A percentile compares a stretch with the other conserved stretches of the same genome.
phyloP scores from a whole-genome alignment of 2,888 invertebrate genomes.

The Thyatira batis region DNA sequence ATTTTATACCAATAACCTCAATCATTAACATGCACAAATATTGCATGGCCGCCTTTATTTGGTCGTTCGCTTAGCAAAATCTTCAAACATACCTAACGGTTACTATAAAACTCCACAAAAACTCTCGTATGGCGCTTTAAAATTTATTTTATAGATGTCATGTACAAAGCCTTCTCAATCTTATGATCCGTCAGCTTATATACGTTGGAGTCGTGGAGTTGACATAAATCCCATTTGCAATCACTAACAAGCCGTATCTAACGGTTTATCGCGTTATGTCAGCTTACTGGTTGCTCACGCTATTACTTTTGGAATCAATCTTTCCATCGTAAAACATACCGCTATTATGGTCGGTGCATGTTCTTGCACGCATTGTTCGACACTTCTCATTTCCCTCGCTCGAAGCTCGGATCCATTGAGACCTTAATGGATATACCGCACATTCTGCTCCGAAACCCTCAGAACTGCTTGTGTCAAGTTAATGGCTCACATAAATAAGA shows the following conservation, averaged over 20 bases:
- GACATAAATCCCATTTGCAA: constrained; percentile 30
- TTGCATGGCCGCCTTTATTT: too few species aligned
- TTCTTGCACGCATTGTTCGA: constrained; percentile 32
- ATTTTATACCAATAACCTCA: too few species aligned
- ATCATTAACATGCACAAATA: too few species aligned
- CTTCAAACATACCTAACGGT: too few species aligned
- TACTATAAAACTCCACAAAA: too few species aligned
- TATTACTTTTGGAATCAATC: constrained; percentile 27
- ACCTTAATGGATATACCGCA: constrained; percentile 34
- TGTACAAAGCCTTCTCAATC: not conserved
- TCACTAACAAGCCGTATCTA: constrained; percentile 8
- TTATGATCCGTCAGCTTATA: not conserved
- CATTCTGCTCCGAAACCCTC: constrained; percentile 30
- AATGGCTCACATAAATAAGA: constrained; percentile 30
- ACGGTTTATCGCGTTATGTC: constrained; percentile 20
- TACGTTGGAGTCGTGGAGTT: constrained; percentile 8
- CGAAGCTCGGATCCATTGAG: constrained; percentile 16
- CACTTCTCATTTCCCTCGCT: constrained; percentile 25
- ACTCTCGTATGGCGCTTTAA: not conserved
- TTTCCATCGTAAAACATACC: constrained; percentile 36
- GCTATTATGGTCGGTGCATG: constrained; percentile 29
- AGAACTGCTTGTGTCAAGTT: constrained; percentile 42
- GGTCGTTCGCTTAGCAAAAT: too few species aligned
- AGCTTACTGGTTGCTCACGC: constrained; percentile 15
- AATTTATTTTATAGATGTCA: not conserved